phyloP scores from a whole-genome alignment of 2,888 invertebrate species.

The Scaptomyza tumidula region DNA sequence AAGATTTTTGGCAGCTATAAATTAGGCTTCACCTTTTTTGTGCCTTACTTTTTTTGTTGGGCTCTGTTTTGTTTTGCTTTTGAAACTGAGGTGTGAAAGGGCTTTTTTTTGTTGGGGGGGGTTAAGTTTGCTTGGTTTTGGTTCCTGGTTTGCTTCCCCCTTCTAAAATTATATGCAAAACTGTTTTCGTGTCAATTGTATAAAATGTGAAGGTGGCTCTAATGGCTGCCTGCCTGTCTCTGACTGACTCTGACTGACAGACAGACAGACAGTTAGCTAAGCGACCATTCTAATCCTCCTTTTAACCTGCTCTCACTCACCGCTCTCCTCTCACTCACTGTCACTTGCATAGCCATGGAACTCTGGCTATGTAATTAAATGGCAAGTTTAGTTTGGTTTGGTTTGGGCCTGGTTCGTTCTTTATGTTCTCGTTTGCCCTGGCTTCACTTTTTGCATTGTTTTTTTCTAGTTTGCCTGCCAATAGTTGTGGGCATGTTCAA shows the following conservation, averaged over 20 bases:
- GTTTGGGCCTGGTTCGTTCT: constrained; percentile 1
- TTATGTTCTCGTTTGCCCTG: constrained; percentile 37
- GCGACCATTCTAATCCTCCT: constrained; percentile 47
- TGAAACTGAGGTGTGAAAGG: constrained; percentile 49
- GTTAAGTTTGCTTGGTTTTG: constrained; percentile 34
- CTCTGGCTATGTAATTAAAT: constrained; percentile 57
- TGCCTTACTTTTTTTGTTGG: not conserved
- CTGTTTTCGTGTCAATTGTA: constrained; percentile 61
- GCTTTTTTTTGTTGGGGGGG: constrained; percentile 26
- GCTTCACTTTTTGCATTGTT: constrained; percentile 42
- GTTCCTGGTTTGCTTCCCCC: not conserved
- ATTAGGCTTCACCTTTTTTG: constrained; percentile 65
- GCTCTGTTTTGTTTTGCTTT: constrained; percentile 4
- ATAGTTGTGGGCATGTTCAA: constrained; percentile 75
- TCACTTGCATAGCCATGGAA: constrained; percentile 15
- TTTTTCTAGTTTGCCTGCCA: constrained; percentile 47
- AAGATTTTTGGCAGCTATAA: constrained; percentile 60
- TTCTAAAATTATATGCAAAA: constrained; percentile 64
- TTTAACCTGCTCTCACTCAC: not conserved
- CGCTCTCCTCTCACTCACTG: not conserved
- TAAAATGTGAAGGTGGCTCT: constrained; percentile 49
- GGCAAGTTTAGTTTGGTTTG: constrained; percentile 26
- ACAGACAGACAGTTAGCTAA: constrained; percentile 9
- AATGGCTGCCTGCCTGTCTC: not conserved
- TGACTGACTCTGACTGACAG: constrained; percentile 1